Percentiles rank a stretch among this genome's conserved stretches.
These are phyloP conservation scores for Thripadectes ignobilis DNA, from an alignment of 2,797 vertebrate species.

Conservation along the genomic window DNA sequence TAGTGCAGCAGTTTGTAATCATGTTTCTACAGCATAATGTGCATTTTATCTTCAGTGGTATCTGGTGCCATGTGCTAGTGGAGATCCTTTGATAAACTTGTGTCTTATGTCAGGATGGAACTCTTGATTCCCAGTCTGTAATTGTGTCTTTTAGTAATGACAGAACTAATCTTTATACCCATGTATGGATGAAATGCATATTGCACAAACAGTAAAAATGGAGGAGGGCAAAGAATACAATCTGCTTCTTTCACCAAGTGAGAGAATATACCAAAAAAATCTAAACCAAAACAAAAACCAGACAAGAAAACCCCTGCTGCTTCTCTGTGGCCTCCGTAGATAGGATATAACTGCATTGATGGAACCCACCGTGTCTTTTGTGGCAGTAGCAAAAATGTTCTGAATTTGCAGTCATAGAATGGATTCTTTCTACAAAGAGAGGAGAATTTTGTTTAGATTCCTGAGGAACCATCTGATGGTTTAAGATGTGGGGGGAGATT, in stretches of 20 bases:
- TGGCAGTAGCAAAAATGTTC: not conserved
- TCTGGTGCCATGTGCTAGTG: not conserved
- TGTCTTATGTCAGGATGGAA: not conserved
- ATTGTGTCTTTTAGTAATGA: not conserved
- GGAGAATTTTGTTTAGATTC: not conserved
- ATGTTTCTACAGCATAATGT: not conserved
- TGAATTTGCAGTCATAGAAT: not conserved
- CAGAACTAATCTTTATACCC: not conserved
- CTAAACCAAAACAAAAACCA: not conserved
- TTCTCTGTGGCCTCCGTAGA: not conserved
- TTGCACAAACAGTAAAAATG: not conserved
- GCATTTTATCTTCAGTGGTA: not conserved
- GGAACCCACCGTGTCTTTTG: not conserved
- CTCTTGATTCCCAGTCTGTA: not conserved
- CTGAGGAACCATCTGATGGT: not conserved
- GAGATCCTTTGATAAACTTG: not conserved
- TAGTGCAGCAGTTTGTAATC: not conserved
- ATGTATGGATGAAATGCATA: not conserved
- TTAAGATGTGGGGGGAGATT: not conserved
- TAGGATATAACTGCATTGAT: not conserved
- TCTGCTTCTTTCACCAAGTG: not conserved
- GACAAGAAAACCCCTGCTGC: accelerated
- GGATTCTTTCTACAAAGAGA: not conserved
- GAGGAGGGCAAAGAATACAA: not conserved
- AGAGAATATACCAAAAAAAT: not conserved